phyloP scores from a whole-genome alignment of 2,797 vertebrate genomes.

The Thunnus albacares region DNA sequence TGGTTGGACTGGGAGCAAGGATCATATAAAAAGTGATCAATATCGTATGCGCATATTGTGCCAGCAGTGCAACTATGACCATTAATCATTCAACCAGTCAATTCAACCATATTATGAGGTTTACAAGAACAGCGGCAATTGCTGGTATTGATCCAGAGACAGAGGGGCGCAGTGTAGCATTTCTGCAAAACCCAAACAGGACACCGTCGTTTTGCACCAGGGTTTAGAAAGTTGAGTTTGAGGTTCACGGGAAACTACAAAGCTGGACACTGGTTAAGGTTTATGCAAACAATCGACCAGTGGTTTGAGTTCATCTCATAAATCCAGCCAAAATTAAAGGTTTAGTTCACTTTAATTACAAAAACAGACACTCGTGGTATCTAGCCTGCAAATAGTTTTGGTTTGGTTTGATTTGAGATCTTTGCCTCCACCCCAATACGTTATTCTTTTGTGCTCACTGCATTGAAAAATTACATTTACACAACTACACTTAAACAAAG shows the following conservation, averaged over 20 bases:
- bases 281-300: not conserved
- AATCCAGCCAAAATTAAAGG: not conserved
- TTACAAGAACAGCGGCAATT: constrained; percentile 44
- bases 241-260: constrained; percentile 2
- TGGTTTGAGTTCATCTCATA: not conserved
- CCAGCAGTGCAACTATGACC: constrained; percentile 19
- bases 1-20: constrained; percentile 44
- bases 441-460: not conserved
- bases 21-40: constrained; percentile 60
- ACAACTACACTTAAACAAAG: too few species aligned
- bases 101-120: constrained; percentile 51
- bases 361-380: not conserved
- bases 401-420: not conserved
- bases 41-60: constrained; percentile 35
- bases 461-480: not conserved
- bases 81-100: constrained; percentile 62
- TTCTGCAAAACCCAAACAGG: constrained; percentile 24
- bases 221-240: not conserved
- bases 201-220: too few species aligned
- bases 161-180: constrained; percentile 6
- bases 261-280: not conserved
- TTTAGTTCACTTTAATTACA: not conserved
- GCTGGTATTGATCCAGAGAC: constrained; percentile 58
- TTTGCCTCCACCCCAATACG: too few species aligned
- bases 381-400: not conserved